A percentile compares a stretch with the other conserved stretches of the same genome.
These are phyloP conservation scores for Bembecia ichneumoniformis DNA, from an alignment of 2,888 invertebrate genomes.

Conservation along the genomic window DNA sequence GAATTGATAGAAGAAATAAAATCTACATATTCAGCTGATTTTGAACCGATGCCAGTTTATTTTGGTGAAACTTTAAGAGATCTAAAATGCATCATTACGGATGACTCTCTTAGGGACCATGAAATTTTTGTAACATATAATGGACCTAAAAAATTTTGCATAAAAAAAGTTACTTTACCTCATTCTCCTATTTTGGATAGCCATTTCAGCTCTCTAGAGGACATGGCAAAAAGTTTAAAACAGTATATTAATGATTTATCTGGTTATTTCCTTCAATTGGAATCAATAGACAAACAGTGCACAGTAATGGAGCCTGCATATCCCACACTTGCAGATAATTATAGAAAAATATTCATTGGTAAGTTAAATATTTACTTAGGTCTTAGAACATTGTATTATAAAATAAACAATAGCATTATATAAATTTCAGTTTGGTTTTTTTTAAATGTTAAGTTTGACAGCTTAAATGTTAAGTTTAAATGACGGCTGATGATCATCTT, in stretches of 20 bases:
- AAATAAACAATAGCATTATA: too few species aligned
- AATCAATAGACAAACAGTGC: constrained; percentile 40
- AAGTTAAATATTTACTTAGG: constrained; percentile 8
- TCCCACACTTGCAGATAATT: constrained; percentile 48
- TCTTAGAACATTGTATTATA: too few species aligned
- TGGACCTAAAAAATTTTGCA: constrained; percentile 27
- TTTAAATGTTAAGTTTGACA: background rate
- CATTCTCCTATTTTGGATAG: constrained; percentile 31
- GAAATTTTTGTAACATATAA: constrained; percentile 35
- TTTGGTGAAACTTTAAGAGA: constrained; percentile 50
- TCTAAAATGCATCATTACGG: constrained; percentile 35
- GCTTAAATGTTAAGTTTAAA: background rate
- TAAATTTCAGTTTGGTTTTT: background rate
- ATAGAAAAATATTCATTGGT: constrained; percentile 52
- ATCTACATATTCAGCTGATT: constrained; percentile 4
- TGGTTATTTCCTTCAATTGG: constrained; percentile 45
- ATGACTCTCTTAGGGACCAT: constrained; percentile 32
- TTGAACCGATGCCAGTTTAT: constrained; percentile 17
- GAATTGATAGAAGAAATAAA: constrained; percentile 41
- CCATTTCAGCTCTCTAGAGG: constrained; percentile 33
- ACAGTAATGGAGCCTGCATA: constrained; percentile 46
- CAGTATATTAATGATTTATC: constrained; percentile 29
- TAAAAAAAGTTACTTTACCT: constrained; percentile 35
- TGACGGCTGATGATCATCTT: background rate
- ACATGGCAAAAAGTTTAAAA: constrained; percentile 27